Percentiles rank a stretch among this genome's conserved stretches.
Conservation (phyloP, 2,888 invertebrate genomes). For the Odontocolon sp. region DNA sequence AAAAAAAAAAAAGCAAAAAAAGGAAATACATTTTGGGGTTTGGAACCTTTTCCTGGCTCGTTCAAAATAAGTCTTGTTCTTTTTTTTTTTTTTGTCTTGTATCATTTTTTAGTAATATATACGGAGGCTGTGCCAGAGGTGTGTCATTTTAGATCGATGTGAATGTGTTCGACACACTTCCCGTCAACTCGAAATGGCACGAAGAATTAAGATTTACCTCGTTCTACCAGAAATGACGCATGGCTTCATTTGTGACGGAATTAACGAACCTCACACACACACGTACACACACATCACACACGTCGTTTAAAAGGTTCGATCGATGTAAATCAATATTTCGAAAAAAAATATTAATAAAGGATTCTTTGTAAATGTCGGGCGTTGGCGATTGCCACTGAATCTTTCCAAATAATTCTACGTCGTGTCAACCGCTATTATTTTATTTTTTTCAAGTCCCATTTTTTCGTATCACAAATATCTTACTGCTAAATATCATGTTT, state of each 20-base stretch:
- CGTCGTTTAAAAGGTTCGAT: conserved; percentile 61
- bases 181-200: conserved; percentile 19
- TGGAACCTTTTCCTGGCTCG: background rate
- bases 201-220: conserved; percentile 26
- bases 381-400: background rate
- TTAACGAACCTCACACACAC: conserved; percentile 15
- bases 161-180: conserved; percentile 22
- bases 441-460: conserved; percentile 7
- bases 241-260: conserved; percentile 14
- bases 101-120: conserved; percentile 63
- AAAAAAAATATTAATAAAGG: conserved; percentile 68
- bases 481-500: conserved; percentile 42
- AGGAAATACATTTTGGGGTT: background rate
- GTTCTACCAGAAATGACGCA: conserved; percentile 21
- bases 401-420: background rate
- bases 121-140: conserved; percentile 63
- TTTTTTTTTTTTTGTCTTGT: conserved; percentile 35
- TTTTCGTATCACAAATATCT: conserved; percentile 57
- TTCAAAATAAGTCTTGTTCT: conserved; percentile 14
- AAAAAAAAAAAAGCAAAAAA: background rate
- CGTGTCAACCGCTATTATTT: conserved; percentile 5
- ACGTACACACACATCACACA: conserved; percentile 21
- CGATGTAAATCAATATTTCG: conserved; percentile 72
- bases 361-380: conserved; percentile 65
- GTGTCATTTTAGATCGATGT: conserved; percentile 51